A percentile compares a stretch with the other conserved stretches of the same genome.
These are phyloP conservation scores for Anolis sagrei DNA, from an alignment of 2,113 vertebrate genomes.

Conservation along the genomic window DNA sequence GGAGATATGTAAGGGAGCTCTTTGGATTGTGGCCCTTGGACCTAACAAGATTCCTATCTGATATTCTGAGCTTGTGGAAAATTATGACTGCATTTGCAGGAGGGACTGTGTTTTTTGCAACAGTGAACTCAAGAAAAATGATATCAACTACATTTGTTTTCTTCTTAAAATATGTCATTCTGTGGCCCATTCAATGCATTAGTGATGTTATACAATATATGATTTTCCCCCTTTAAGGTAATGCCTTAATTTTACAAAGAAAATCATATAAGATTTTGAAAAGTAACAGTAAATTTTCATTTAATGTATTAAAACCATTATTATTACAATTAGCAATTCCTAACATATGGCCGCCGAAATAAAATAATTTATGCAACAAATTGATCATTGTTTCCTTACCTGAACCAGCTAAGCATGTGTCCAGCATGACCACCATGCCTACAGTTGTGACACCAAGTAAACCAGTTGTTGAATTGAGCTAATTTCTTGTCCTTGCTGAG, in stretches of 20 bases:
- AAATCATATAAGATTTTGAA: not conserved
- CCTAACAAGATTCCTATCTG: not conserved
- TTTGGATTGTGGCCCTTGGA: not conserved
- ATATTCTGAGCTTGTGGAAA: not conserved
- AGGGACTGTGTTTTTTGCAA: not conserved
- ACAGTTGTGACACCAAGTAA: constrained; percentile 99
- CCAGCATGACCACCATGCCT: constrained; percentile 96
- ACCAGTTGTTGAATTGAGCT: constrained; percentile 99
- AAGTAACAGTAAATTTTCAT: too few relatives aligned
- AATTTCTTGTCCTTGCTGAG: constrained; percentile 97
- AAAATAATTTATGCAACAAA: not conserved
- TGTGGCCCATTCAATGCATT: not conserved
- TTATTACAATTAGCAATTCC: not conserved
- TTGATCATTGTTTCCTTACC: constrained; percentile 74
- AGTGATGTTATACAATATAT: not conserved
- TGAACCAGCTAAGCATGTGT: constrained; percentile 99
- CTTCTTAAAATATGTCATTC: not conserved
- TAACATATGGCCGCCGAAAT: not conserved
- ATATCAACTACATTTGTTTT: not conserved
- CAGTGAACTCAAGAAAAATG: not conserved
- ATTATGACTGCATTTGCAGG: not conserved
- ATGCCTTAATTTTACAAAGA: not conserved
- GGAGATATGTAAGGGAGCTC: not conserved
- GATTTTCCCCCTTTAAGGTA: too few relatives aligned
- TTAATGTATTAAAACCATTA: not conserved